Base-by-base conservation (phyloP, 37 sponge, comb jelly and placozoan genomes). In the Aplysina aerophoba region DNA sequence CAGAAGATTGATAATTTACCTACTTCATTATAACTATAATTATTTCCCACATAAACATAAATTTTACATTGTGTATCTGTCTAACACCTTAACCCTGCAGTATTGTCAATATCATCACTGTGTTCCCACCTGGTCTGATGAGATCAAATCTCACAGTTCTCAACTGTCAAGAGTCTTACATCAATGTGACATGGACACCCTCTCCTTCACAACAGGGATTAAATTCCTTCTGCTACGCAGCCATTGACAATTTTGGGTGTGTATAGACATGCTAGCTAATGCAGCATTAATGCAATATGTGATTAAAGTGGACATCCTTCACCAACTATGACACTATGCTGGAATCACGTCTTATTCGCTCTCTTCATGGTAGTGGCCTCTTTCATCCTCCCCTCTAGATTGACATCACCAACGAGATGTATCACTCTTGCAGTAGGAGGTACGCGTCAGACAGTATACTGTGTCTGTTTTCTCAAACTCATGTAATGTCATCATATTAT, bases 181-280 rank as follows among this genome's bases (percentile, higher is more conserved):
- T 82, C n/a, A 73, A 72, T 73, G 50, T 82, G 22, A 87, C 82
- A 22, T 87, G 83, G 83, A 82, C 27, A 6, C 88, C 88, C 20
- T 13, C 55, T 33, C 5, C 69, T 14, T 65, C 71, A 15, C 87
- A 80, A 65, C 39, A 31, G 80, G 87, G 87, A 13, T 28, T 34
- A 38, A 39, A 8, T 8, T 39, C 77, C 31, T 78, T 85, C 55
- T 85, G 86, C 65, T 85, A 38, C 64, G 24, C 64, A 77, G 86
- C 86, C 27, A 37, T 4, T 25, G 78, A 77, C 41, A 85, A 41
- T 28, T 28, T 17, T 0, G n/a, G 62, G 86, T 85, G 59, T 72
- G 85, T 72, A 36, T 3, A 28, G 25, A 62, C 2, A 27, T 28
- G 28, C 4, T 20, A 58, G 17, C 59, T 58, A 19, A 20, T 58